These are phyloP conservation scores for Hirudo medicinalis DNA, from an alignment of 1,140 invertebrate species.

Conservation along the genomic window DNA sequence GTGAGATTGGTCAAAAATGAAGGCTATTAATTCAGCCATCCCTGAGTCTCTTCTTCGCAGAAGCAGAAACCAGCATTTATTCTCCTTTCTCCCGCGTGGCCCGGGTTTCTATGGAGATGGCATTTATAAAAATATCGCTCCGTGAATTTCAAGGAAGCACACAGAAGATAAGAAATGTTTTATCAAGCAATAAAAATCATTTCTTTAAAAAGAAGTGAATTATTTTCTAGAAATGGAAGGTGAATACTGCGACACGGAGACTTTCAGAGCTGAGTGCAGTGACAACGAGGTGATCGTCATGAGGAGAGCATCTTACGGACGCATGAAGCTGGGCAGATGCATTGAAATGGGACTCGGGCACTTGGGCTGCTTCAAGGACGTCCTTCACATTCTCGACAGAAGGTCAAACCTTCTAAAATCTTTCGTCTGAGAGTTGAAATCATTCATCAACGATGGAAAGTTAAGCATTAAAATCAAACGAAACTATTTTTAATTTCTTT, in stretches of 20 bases:
- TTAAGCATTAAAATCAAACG: neutral
- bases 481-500: neutral
- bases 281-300: constrained; percentile 4
- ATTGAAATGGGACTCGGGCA: constrained; percentile 2
- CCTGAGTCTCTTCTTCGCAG: too few relatives aligned
- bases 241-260: constrained; percentile 1
- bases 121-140: too few relatives aligned
- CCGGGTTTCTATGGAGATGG: too few relatives aligned
- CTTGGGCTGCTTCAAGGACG: neutral
- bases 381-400: constrained; percentile 6
- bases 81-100: too few relatives aligned
- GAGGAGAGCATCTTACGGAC: neutral
- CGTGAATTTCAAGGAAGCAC: too few relatives aligned
- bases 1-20: too few relatives aligned
- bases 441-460: neutral
- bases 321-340: constrained; percentile 12
- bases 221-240: neutral
- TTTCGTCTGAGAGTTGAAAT: neutral
- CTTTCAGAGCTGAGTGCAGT: constrained; percentile 12
- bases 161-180: too few relatives aligned
- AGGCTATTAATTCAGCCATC: too few relatives aligned
- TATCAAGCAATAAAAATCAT: too few relatives aligned
- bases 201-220: too few relatives aligned
- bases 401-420: neutral
- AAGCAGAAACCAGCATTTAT: too few relatives aligned